Percentiles rank a stretch among this genome's conserved stretches.
phyloP scores from a whole-genome alignment of 2,797 vertebrate genomes.

The Rhinichthys osculus region DNA sequence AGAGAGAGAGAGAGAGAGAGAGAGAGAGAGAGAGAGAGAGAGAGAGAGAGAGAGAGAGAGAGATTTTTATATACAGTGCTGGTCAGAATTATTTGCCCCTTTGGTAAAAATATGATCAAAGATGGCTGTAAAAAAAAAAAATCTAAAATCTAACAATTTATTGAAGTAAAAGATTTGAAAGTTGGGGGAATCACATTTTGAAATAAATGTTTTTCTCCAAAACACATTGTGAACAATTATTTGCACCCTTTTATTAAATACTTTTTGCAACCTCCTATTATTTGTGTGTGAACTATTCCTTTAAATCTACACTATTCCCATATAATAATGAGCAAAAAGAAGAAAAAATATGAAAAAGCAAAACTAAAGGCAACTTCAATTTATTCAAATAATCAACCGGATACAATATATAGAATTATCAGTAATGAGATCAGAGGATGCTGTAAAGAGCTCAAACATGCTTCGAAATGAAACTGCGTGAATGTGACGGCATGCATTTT shows the following conservation, averaged over 20 bases:
- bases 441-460: slow-evolving; percentile 68
- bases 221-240: too few species aligned
- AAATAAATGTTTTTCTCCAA: too few species aligned
- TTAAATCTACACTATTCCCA: background rate
- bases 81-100: too few species aligned
- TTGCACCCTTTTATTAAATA: too few species aligned
- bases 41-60: too few species aligned
- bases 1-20: background rate
- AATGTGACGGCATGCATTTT: slow-evolving; percentile 77
- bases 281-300: background rate
- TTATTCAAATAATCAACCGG: slow-evolving; percentile 80
- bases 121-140: too few species aligned
- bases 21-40: background rate
- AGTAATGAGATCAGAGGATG: slow-evolving; percentile 62
- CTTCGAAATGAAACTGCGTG: slow-evolving; percentile 67
- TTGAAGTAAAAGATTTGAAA: too few species aligned
- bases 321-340: background rate
- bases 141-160: too few species aligned
- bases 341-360: background rate
- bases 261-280: too few species aligned
- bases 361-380: slow-evolving; percentile 75
- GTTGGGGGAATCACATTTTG: too few species aligned
- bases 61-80: too few species aligned
- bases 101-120: too few species aligned
- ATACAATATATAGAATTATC: slow-evolving; percentile 75